phyloP scores from a whole-genome alignment of 2,797 vertebrate species.

The Danio jaintianensis region DNA sequence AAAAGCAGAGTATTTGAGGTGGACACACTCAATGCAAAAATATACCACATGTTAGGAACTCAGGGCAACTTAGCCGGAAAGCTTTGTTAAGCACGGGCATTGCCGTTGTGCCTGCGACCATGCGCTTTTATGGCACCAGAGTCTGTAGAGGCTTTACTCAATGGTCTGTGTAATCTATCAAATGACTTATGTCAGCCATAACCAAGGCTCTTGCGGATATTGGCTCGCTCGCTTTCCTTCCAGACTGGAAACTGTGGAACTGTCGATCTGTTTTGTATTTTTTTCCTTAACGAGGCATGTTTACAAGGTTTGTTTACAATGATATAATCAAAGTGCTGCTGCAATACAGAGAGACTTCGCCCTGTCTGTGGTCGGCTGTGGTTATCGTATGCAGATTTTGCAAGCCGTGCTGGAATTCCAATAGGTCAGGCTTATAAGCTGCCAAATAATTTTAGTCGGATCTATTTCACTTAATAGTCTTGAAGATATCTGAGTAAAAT shows the following conservation, averaged over 20 bases:
- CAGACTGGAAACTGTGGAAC: conserved; percentile 60
- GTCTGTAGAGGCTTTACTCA: conserved; percentile 63
- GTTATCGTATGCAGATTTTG: conserved; percentile 30
- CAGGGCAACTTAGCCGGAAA: conserved; percentile 10
- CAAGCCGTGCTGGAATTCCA: conserved; percentile 12
- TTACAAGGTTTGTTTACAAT: conserved; percentile 66
- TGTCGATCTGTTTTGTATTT: conserved; percentile 61
- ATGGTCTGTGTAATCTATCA: conserved; percentile 66
- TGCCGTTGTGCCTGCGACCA: conserved; percentile 43
- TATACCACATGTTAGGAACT: conserved; percentile 24
- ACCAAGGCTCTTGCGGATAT: conserved; percentile 55
- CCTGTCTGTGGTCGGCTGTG: conserved; percentile 39
- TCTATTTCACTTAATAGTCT: conserved; percentile 25
- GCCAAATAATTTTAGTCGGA: conserved; percentile 23
- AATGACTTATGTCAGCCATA: conserved; percentile 66
- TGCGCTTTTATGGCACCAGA: conserved; percentile 56
- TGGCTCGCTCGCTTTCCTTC: conserved; percentile 55
- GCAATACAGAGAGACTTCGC: conserved; percentile 22
- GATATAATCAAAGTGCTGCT: conserved; percentile 60
- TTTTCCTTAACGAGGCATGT: conserved; percentile 54
- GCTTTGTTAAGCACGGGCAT: conserved; percentile 27
- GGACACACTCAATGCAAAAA: conserved; percentile 18
- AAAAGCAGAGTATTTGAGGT: conserved; percentile 21
- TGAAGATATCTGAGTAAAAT: conserved; percentile 3
- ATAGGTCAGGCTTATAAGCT: conserved; percentile 36